Conservation (phyloP, 2,888 invertebrate species). For the Zootermopsis nevadensis region DNA sequence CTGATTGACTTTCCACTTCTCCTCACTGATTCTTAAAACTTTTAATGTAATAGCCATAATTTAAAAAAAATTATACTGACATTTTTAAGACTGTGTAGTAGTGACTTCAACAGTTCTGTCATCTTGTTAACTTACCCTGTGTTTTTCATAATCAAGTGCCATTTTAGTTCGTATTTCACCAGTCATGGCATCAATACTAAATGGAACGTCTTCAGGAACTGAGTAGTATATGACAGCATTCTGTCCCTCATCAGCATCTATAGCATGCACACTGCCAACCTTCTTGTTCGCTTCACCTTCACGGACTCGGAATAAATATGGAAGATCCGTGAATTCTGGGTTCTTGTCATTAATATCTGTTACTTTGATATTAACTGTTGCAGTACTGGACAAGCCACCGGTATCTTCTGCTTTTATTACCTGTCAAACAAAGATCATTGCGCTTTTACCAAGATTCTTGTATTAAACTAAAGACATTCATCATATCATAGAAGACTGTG, state of each 20-base stretch:
- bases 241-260: constrained; percentile 86
- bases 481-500: too few relatives aligned
- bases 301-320: constrained; percentile 84
- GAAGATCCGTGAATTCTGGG: constrained; percentile 85
- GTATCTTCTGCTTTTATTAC: constrained; percentile 87
- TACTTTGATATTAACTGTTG: constrained; percentile 88
- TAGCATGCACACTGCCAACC: constrained; percentile 84
- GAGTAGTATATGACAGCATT: constrained; percentile 86
- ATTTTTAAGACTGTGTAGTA: too few relatives aligned
- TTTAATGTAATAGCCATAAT: too few relatives aligned
- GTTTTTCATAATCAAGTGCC: constrained; percentile 84
- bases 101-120: too few relatives aligned
- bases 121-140: constrained; percentile 74
- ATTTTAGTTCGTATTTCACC: constrained; percentile 82
- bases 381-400: constrained; percentile 82
- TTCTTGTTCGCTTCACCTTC: constrained; percentile 70
- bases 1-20: too few relatives aligned
- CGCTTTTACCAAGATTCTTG: too few relatives aligned
- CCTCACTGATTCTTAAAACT: too few relatives aligned
- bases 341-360: constrained; percentile 94
- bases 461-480: too few relatives aligned
- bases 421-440: constrained; percentile 61
- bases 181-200: constrained; percentile 80
- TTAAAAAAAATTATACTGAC: too few relatives aligned
- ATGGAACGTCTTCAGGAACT: constrained; percentile 82